Evolutionary conservation across 2,888 invertebrate species (phyloP), one percentile per base, ranked within the genome.

Genomic region (Mythimna pallens): DNA sequence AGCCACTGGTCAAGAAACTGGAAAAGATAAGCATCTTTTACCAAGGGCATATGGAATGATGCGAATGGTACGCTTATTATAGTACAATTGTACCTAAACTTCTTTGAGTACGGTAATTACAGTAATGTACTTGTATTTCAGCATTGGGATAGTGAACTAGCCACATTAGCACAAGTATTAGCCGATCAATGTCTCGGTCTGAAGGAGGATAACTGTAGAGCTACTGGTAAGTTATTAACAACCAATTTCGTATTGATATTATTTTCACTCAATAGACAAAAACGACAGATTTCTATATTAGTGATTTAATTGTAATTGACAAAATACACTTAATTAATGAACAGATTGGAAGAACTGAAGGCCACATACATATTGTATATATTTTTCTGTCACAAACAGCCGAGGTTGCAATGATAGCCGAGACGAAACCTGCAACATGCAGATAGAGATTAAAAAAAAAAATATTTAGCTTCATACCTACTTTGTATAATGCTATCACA

Each of bases 121-220:
- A 61, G 4, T 36, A 22, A 58, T 47, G 22, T 6, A 43, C 40
- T 0, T 62, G 17, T 62, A 62, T 77, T 80, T 34, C 57, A 81
- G 81, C 50, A 40, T 5, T 82, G 82, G 82, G 81, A 82, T n/a
- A 62, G 65, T 54, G 78, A 82, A 65, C 58, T 82, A 1, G 82
- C 84, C 0, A 75, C 61, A 10, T 68, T 81, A 10, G 82, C 82
- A 2, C 82, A 81, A 50, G 71, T 82, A 10, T 64, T 81, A 12
- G 82, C 82, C 2, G 72, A 83, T 43, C 83, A 81, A 20, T 81
- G 81, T 17, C 65, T 75, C 0, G 70, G 74, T 22, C 25, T 65
- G 2, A 58, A 9, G 17, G 69, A 70, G 8, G 80, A 81, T 3
- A 22, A 50, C 2, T 81, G 81, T 22, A 79, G 81, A 72, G 70